Evolutionary conservation across 2,113 vertebrate species (phyloP).

Genomic region (Vombatus ursinus): DNA sequence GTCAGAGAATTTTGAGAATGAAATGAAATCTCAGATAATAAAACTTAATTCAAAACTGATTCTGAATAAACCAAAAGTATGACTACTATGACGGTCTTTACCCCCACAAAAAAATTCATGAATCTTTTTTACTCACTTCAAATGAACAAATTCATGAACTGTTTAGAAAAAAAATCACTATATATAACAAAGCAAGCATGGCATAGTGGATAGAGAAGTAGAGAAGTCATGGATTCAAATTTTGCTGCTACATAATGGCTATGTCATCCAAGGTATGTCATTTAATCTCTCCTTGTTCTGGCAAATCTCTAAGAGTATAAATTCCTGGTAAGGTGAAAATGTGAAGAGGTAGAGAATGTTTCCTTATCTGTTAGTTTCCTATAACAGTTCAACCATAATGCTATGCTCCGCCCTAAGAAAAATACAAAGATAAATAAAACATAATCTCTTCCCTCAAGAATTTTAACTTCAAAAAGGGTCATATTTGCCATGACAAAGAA

Average conservation of each 20-base stretch:
- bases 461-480: no score
- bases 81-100: neutral
- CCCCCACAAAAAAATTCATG: conserved; percentile 1
- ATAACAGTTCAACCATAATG: no score
- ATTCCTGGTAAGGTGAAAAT: no score
- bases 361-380: no score
- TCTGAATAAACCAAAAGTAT: neutral
- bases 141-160: neutral
- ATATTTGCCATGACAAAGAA: no score
- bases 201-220: neutral
- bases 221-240: neutral
- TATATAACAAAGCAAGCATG: neutral
- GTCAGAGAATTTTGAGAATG: neutral
- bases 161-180: neutral
- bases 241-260: neutral
- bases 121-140: neutral
- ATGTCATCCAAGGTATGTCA: neutral
- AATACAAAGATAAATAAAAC: no score
- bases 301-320: neutral
- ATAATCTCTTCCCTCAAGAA: no score
- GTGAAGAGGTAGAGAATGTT: no score
- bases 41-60: neutral
- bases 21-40: neutral
- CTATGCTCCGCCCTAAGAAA: no score
- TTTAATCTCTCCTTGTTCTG: neutral